Percentiles rank a stretch among this genome's conserved stretches.
Conservation (phyloP, 37 sponge, comb jelly and placozoan genomes). For the Ianthella basta region DNA sequence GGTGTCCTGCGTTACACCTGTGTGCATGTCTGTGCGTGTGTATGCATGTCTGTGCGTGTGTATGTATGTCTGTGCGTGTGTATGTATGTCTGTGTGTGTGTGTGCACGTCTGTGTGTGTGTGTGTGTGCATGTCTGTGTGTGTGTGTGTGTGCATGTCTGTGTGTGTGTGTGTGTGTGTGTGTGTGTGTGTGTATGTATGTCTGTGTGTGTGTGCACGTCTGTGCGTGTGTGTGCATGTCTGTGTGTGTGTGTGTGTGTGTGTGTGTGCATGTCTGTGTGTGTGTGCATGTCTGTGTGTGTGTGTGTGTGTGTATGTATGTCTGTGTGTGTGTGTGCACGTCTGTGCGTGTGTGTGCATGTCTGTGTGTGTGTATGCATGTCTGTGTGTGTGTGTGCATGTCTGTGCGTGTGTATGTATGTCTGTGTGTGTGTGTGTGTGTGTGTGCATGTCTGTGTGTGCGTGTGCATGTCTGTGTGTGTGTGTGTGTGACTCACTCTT, state of each 20-base stretch:
- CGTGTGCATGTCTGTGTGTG: too few species aligned
- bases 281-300: neutral
- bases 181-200: neutral
- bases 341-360: constrained; percentile 22
- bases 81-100: too few species aligned
- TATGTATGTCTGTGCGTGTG: neutral
- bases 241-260: neutral
- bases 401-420: neutral
- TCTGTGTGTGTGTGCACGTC: neutral
- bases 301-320: constrained; percentile 27
- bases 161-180: too few species aligned
- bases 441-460: neutral
- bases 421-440: neutral
- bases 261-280: constrained; percentile 25
- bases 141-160: neutral
- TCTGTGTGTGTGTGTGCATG: constrained; percentile 9
- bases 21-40: neutral
- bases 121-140: neutral
- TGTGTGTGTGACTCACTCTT: constrained; percentile 9
- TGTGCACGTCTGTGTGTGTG: neutral
- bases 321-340: neutral
- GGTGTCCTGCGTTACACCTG: too few species aligned
- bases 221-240: too few species aligned
- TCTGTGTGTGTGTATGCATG: neutral
- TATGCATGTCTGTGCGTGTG: neutral